Conservation (phyloP, 2,797 vertebrate species). For the Mus caroli region DNA sequence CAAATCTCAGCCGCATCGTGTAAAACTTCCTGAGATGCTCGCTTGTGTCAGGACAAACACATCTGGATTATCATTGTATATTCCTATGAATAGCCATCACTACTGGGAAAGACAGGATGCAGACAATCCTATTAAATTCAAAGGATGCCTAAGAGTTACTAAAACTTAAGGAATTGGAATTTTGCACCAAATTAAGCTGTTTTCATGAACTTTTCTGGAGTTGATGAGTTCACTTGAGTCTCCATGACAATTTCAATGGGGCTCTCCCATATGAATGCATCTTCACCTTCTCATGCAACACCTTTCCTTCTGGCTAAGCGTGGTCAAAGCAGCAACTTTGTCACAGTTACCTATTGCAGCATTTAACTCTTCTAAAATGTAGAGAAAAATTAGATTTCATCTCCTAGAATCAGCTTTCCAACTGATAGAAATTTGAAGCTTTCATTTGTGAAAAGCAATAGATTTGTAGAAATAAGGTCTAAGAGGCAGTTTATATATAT, state of each 20-base stretch:
- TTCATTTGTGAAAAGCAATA: background rate
- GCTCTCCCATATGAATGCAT: background rate
- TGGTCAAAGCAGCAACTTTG: background rate
- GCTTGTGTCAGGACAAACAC: background rate
- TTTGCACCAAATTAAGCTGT: conserved; percentile 5
- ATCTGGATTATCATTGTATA: background rate
- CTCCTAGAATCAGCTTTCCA: background rate
- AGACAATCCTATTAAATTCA: background rate
- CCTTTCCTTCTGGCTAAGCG: background rate
- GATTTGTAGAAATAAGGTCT: background rate
- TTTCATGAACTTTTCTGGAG: conserved; percentile 28
- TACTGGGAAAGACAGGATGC: background rate
- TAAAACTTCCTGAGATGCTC: background rate
- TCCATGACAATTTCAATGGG: background rate
- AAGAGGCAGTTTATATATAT: background rate
- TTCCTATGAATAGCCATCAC: background rate
- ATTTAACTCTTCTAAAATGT: background rate
- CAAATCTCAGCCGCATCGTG: background rate
- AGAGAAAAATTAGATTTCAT: background rate
- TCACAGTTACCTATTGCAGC: background rate
- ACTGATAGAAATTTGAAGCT: background rate
- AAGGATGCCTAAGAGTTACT: conserved; percentile 16
- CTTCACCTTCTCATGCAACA: background rate
- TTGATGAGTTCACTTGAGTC: background rate
- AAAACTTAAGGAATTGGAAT: conserved; percentile 5